Base-by-base conservation (phyloP, 2,888 invertebrate species). In the Acrocera orbiculus region DNA sequence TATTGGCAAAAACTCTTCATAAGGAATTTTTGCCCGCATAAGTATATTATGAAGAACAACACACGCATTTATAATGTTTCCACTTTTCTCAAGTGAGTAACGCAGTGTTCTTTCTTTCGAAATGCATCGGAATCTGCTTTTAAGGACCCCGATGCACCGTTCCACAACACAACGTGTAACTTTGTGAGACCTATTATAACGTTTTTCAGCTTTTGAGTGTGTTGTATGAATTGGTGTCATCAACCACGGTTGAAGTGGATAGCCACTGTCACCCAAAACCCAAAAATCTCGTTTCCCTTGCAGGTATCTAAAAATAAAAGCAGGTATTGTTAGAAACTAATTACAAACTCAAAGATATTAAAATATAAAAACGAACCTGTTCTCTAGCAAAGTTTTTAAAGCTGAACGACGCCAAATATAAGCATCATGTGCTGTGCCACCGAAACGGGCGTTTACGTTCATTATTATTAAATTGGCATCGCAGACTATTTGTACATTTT, bases 221-320 rank as follows among this genome's bases (percentile, higher is more conserved):
- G 32, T 16, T 10, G 10, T 8, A 9, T 7, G 4, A 5, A 32
- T 17, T n/a, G 32, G 32, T 16, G 25, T 32, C 17, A 32, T 25
- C 6, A 32, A 17, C 32, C 32, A 32, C 16, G 35, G 32, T 27
- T 38, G 32, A 10, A 37, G 26, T 5, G 39, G 39, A 30, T 35
- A 39, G 6, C 39, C 39, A 16, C 34, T 32, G 27, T 39, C 37
- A 13, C 37, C 39, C 9, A 39, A 13, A 1, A 39, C 15, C 37
- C 35, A 39, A 24, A 39, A 39, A 13, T 39, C 24, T 6, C 34
- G 27, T 2, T 36, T 26, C 15, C 32, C 34, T 19, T 11, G 14
- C 16, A 2, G 8, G 8, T 23, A 23, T 11, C 22, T 22, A 19
- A 7, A n/a, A 19, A 19, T 2, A 19, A 19, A 2, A 19, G 8